phyloP scores from a whole-genome alignment of 1,140 invertebrate genomes.

The Neodiprion fabricii region DNA sequence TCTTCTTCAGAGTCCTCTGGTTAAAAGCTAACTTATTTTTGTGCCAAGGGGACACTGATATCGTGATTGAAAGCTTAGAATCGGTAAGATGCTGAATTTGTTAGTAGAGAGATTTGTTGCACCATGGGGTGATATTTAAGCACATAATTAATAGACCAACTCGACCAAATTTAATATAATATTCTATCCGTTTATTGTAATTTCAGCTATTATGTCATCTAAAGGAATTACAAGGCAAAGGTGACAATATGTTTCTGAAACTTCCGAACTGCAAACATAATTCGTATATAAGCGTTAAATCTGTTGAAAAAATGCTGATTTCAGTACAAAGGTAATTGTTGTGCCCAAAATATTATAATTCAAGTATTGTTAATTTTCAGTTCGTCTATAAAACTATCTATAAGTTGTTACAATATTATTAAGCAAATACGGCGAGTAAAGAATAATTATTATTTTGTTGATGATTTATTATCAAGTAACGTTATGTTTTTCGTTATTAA shows the following conservation, averaged over 20 bases:
- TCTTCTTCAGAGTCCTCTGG: conserved; percentile 63
- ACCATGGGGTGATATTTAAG: not conserved
- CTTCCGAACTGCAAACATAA: conserved; percentile 64
- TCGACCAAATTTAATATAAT: conserved; percentile 6
- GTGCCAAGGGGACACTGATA: conserved; percentile 59
- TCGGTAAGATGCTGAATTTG: conserved; percentile 37
- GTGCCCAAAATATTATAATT: conserved; percentile 8
- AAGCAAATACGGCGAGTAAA: conserved; percentile 10
- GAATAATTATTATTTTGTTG: conserved; percentile 12
- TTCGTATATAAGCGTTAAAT: conserved; percentile 52
- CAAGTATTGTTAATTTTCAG: conserved; percentile 10
- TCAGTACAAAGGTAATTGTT: conserved; percentile 59
- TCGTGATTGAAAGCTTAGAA: conserved; percentile 60
- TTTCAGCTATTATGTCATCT: conserved; percentile 55
- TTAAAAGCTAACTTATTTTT: conserved; percentile 62
- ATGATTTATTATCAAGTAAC: not conserved
- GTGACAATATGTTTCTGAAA: conserved; percentile 47
- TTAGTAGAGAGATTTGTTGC: not conserved
- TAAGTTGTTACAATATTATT: conserved; percentile 14
- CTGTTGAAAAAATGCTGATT: conserved; percentile 58
- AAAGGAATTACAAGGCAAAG: conserved; percentile 44
- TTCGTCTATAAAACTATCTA: conserved; percentile 1
- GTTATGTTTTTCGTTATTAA: conserved; percentile 1
- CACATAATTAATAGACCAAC: conserved; percentile 6
- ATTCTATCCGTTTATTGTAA: conserved; percentile 19